Evolutionary conservation across 2,113 vertebrate genomes (phyloP).

Genomic region (Riparia riparia): DNA sequence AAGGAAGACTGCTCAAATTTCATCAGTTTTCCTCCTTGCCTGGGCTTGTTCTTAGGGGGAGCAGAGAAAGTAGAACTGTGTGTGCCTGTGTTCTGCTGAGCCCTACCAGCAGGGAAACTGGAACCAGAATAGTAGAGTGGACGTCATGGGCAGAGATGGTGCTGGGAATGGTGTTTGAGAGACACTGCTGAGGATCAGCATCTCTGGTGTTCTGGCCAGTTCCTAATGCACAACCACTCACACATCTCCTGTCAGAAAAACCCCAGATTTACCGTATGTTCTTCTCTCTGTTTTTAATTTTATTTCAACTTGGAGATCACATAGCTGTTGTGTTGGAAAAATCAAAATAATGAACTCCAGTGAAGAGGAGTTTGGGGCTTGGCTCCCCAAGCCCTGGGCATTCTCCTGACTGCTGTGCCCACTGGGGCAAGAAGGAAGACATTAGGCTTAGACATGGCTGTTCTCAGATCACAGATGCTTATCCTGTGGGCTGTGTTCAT

Average conservation of each 20-base stretch:
- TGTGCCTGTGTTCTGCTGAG: accelerated
- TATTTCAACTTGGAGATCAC: not conserved
- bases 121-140: not conserved
- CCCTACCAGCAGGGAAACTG: accelerated
- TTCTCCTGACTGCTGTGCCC: not conserved
- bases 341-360: not conserved
- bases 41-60: not conserved
- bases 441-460: not conserved
- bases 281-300: not conserved
- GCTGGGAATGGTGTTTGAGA: not conserved
- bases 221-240: not conserved
- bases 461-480: not conserved
- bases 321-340: not conserved
- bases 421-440: accelerated
- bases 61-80: not conserved
- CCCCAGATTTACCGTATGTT: accelerated
- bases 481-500: accelerated
- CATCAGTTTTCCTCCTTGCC: not conserved
- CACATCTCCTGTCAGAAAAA: not conserved
- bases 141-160: accelerated
- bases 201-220: not conserved
- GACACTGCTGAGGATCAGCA: not conserved
- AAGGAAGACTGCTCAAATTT: not conserved
- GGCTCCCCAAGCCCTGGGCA: not conserved
- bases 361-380: not conserved